Percentiles rank a stretch among this genome's conserved stretches.
These are phyloP conservation scores for Agrochola circellaris DNA, from an alignment of 2,888 invertebrate genomes.

Conservation along the genomic window DNA sequence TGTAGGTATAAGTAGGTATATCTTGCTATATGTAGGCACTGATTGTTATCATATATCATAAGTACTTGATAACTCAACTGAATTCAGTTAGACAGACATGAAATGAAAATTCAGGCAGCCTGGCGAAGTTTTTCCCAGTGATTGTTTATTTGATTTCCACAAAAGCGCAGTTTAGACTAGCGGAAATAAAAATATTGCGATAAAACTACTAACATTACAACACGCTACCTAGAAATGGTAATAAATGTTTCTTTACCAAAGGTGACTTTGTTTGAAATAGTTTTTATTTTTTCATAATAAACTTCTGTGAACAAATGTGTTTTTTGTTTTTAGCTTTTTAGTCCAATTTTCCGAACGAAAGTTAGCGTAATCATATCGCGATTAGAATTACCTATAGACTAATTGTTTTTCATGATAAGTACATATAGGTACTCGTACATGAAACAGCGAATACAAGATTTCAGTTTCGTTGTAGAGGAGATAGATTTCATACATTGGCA, in stretches of 20 bases:
- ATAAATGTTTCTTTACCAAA: slow-evolving; percentile 38
- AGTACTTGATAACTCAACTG: background rate
- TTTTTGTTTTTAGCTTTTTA: slow-evolving; percentile 8
- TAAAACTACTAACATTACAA: slow-evolving; percentile 51
- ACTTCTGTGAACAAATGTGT: slow-evolving; percentile 20
- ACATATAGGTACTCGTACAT: background rate
- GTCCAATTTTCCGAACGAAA: slow-evolving; percentile 2
- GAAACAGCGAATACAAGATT: background rate
- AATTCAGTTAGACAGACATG: background rate
- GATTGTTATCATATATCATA: background rate
- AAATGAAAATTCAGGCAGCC: slow-evolving; percentile 2
- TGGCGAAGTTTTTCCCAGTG: slow-evolving; percentile 23
- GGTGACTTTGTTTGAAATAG: slow-evolving; percentile 31
- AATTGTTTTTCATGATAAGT: background rate
- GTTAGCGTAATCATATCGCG: background rate
- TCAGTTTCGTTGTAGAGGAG: background rate
- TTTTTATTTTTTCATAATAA: slow-evolving; percentile 29
- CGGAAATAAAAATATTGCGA: slow-evolving; percentile 52
- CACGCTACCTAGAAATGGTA: slow-evolving; percentile 52
- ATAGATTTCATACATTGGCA: background rate
- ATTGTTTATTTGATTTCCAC: slow-evolving; percentile 29
- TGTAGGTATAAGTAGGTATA: background rate
- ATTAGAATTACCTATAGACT: background rate
- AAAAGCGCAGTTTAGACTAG: slow-evolving; percentile 28
- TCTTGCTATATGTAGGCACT: background rate